Percentiles rank a stretch among this genome's conserved stretches.
phyloP scores from a whole-genome alignment of 2,888 invertebrate species.

The Dascillus cervinus region DNA sequence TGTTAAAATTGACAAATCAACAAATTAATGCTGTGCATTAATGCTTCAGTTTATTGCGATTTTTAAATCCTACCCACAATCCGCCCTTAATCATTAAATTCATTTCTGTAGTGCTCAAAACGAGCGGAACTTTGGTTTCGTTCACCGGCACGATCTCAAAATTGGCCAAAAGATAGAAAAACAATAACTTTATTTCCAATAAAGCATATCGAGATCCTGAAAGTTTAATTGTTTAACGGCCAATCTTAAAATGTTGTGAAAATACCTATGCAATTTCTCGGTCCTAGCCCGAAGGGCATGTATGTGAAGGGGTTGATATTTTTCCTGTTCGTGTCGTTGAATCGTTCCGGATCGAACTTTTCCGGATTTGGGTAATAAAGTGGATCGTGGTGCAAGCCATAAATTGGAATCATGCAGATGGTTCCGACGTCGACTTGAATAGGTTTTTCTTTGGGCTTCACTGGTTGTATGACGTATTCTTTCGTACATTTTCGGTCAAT shows the following conservation, averaged over 20 bases:
- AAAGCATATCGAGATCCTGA: conserved; percentile 3
- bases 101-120: neutral
- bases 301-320: conserved; percentile 44
- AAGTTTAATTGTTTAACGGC: neutral
- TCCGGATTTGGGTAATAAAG: conserved; percentile 48
- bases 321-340: conserved; percentile 45
- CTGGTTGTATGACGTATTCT: conserved; percentile 35
- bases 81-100: neutral
- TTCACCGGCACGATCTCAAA: conserved; percentile 1
- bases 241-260: neutral
- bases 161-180: neutral
- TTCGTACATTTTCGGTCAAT: conserved; percentile 44
- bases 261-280: conserved; percentile 36
- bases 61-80: too few species aligned
- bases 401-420: conserved; percentile 40
- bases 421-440: conserved; percentile 16
- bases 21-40: too few species aligned
- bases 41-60: too few species aligned
- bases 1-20: too few species aligned
- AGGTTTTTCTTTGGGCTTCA: conserved; percentile 1
- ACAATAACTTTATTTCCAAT: conserved; percentile 1
- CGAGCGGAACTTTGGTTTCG: neutral
- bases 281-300: conserved; percentile 45
- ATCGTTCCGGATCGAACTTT: conserved; percentile 46
- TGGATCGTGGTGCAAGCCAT: conserved; percentile 48